Evolutionary conservation across 2,888 invertebrate species (phyloP).

Genomic region (Mylabris sibirica): DNA sequence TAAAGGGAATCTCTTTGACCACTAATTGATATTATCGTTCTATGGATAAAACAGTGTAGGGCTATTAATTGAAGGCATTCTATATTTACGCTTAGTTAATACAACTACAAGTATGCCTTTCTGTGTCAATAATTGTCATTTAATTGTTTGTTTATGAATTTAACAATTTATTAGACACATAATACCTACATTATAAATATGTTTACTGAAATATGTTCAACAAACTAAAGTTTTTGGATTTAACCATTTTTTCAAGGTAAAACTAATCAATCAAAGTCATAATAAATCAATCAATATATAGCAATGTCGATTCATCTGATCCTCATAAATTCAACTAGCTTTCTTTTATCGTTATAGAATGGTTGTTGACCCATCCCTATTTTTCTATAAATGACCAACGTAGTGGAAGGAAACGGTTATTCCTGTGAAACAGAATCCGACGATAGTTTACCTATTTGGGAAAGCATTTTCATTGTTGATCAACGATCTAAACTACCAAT

Average conservation of each 20-base stretch:
- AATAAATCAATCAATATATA: slow-evolving; percentile 58
- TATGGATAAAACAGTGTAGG: slow-evolving; percentile 14
- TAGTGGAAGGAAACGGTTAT: slow-evolving; percentile 9
- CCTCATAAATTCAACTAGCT: slow-evolving; percentile 54
- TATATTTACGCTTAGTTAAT: not conserved
- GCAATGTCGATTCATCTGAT: slow-evolving; percentile 52
- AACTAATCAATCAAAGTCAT: slow-evolving; percentile 58
- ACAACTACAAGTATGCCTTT: not conserved
- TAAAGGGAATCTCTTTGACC: slow-evolving; percentile 49
- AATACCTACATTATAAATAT: not conserved
- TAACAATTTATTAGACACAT: not conserved
- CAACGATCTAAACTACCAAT: not conserved
- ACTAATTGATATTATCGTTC: slow-evolving; percentile 50
- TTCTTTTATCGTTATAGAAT: slow-evolving; percentile 39
- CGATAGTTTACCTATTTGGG: not conserved
- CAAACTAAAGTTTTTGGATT: slow-evolving; percentile 17
- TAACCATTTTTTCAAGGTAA: slow-evolving; percentile 45
- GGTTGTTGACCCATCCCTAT: slow-evolving; percentile 9
- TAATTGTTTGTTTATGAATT: not conserved
- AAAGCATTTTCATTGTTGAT: not conserved
- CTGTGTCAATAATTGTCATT: not conserved
- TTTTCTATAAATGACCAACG: not conserved
- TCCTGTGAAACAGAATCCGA: not conserved
- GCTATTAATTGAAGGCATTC: slow-evolving; percentile 11
- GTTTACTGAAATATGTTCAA: not conserved